Conservation (phyloP, 1,140 invertebrate species). For the Ditylenchus dipsaci region DNA sequence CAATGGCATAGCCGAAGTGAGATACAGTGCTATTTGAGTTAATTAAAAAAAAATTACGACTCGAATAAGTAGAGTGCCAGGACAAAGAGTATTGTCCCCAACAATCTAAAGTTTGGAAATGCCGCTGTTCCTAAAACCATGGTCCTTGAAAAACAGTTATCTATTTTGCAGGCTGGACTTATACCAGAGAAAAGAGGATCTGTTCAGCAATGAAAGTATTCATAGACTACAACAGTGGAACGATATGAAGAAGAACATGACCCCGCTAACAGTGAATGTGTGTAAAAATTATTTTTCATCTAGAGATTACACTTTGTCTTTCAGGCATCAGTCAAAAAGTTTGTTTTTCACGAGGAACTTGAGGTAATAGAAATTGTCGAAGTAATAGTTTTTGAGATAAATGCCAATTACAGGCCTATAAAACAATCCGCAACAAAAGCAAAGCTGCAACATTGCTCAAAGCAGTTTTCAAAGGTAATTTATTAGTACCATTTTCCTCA, state of each 20-base stretch:
- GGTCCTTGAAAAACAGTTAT: neutral
- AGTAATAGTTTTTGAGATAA: too few relatives aligned
- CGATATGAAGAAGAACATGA: conserved; percentile 21
- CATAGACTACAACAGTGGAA: conserved; percentile 29
- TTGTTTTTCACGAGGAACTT: conserved; percentile 40
- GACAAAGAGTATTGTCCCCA: too few relatives aligned
- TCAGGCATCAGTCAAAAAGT: conserved; percentile 25
- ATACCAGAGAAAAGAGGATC: conserved; percentile 28
- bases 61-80: too few relatives aligned
- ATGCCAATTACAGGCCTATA: conserved; percentile 15
- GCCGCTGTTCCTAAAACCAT: too few relatives aligned
- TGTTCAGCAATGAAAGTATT: conserved; percentile 23
- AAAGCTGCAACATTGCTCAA: conserved; percentile 33
- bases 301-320: neutral
- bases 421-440: conserved; percentile 29
- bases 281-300: neutral
- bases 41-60: too few relatives aligned
- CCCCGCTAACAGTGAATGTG: neutral
- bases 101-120: too few relatives aligned
- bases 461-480: conserved; percentile 19
- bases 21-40: too few relatives aligned
- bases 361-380: conserved; percentile 3
- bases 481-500: neutral
- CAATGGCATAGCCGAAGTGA: too few relatives aligned
- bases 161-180: conserved; percentile 33